Conservation (phyloP, 92 coral and sea anemone genomes). For the Phenganax stokvisi region DNA sequence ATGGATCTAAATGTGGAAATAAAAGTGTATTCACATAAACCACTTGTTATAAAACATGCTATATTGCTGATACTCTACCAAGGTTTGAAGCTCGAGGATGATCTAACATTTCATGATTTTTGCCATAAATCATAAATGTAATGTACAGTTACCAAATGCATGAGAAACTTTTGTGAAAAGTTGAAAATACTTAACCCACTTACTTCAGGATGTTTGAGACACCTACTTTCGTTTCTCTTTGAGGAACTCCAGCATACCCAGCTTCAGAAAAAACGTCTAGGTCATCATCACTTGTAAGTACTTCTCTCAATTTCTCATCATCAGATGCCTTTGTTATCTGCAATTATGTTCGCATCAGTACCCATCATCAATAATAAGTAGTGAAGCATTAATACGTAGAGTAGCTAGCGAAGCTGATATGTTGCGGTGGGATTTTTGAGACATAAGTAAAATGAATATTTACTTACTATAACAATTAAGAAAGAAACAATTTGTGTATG, state of each 20-base stretch:
- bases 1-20: background rate
- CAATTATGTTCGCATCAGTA: background rate
- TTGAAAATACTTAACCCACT: background rate
- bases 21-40: too few species aligned
- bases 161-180: too few species aligned
- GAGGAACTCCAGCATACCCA: background rate
- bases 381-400: background rate
- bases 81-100: background rate
- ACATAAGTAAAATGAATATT: too few species aligned
- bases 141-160: too few species aligned
- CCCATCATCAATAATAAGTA: background rate
- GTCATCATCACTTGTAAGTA: background rate
- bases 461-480: too few species aligned
- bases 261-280: background rate
- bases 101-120: background rate
- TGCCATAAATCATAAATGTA: background rate
- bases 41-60: background rate
- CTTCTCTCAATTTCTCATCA: conserved; percentile 16
- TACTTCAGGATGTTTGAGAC: background rate
- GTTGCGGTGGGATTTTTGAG: too few species aligned
- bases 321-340: background rate
- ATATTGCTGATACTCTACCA: background rate
- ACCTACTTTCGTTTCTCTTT: background rate
- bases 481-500: too few species aligned
- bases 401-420: too few species aligned